These are phyloP conservation scores for Zaprionus kolodkinae DNA, from an alignment of 1,140 invertebrate genomes.

Conservation along the genomic window DNA sequence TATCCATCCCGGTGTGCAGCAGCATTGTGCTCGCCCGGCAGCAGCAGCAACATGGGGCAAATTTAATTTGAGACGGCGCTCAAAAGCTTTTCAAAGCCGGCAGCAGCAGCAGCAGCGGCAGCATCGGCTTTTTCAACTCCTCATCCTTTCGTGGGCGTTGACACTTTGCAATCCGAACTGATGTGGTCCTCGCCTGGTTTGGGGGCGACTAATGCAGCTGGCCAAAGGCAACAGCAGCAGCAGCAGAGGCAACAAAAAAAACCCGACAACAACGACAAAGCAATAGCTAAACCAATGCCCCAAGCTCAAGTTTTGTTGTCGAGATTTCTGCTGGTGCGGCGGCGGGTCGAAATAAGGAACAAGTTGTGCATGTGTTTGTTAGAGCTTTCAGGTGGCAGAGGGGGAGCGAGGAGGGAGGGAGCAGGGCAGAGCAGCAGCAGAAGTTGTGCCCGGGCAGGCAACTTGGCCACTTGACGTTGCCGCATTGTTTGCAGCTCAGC, in stretches of 20 bases:
- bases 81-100: constrained; percentile 9
- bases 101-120: neutral
- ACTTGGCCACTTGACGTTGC: constrained; percentile 48
- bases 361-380: constrained; percentile 3
- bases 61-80: constrained; percentile 14
- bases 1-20: neutral
- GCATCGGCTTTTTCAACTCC: neutral
- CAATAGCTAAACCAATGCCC: constrained; percentile 19
- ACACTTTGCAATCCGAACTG: constrained; percentile 18
- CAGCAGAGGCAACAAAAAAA: neutral
- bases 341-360: neutral
- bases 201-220: constrained; percentile 13
- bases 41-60: constrained; percentile 9
- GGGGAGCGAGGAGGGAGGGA: neutral
- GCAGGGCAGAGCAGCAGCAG: neutral
- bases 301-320: constrained; percentile 32
- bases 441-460: constrained; percentile 4
- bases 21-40: neutral
- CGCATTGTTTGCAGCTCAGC: constrained; percentile 51
- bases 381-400: neutral
- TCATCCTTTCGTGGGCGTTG: constrained; percentile 28
- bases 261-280: neutral
- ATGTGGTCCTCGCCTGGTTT: neutral
- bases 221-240: constrained; percentile 1
- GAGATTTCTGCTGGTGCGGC: constrained; percentile 15